Percentiles rank a stretch among this genome's conserved stretches.
Evolutionary conservation across 2,888 invertebrate genomes (phyloP).

Genomic region (Ectemnius lituratus): DNA sequence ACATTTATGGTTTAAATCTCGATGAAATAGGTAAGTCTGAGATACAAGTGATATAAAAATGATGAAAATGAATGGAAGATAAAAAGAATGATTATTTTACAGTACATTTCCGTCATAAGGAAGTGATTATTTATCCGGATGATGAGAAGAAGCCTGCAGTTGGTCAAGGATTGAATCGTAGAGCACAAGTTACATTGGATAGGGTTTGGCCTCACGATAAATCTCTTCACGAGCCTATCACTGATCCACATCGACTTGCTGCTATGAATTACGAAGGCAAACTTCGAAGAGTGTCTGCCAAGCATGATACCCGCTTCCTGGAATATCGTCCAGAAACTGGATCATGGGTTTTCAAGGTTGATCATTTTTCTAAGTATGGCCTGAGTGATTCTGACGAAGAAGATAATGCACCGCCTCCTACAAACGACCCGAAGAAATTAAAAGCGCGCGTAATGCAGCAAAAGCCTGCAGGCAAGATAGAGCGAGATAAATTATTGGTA

Average conservation of each 20-base stretch:
- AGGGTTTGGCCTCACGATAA: constrained; percentile 96
- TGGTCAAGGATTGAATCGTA: constrained; percentile 92
- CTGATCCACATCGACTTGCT: constrained; percentile 86
- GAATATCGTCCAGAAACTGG: constrained; percentile 97
- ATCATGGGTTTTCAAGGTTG: constrained; percentile 97
- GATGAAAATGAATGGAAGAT: background rate
- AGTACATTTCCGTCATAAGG: constrained; percentile 96
- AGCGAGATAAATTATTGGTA: constrained; percentile 32
- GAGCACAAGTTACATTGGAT: constrained; percentile 94
- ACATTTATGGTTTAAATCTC: constrained; percentile 91
- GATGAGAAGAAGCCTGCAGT: constrained; percentile 91
- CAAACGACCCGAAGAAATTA: constrained; percentile 60
- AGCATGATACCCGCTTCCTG: constrained; percentile 93
- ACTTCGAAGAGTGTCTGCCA: constrained; percentile 89
- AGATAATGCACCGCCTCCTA: constrained; percentile 79
- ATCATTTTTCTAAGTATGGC: constrained; percentile 97
- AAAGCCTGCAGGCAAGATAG: constrained; percentile 29
- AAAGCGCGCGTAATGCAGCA: constrained; percentile 32
- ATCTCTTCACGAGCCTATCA: constrained; percentile 87
- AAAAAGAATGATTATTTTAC: constrained; percentile 50
- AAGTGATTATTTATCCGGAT: constrained; percentile 96
- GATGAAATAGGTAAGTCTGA: constrained; percentile 86
- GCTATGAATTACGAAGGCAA: constrained; percentile 92
- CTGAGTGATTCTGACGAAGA: constrained; percentile 94
- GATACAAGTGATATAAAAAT: background rate